A percentile compares a stretch with the other conserved stretches of the same genome.
Evolutionary conservation across 2,888 invertebrate species (phyloP).

Genomic region (Himalopsyche japonica): DNA sequence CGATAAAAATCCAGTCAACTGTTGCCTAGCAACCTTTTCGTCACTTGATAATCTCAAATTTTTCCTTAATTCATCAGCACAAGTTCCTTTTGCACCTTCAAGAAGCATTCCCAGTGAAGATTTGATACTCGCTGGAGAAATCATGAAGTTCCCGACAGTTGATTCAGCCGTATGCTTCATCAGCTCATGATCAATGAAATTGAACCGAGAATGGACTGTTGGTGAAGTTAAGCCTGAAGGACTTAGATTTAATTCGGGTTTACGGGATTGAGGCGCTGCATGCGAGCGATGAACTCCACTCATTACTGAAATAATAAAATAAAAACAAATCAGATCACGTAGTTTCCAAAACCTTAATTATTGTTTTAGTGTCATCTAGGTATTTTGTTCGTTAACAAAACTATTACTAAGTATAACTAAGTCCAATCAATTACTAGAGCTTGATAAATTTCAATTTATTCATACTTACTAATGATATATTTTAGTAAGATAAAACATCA

Average conservation of each 20-base stretch:
- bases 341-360: too few species aligned
- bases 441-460: too few species aligned
- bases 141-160: conserved; percentile 60
- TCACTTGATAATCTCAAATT: conserved; percentile 60
- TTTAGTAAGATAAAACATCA: too few species aligned
- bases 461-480: too few species aligned
- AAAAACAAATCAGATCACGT: too few species aligned
- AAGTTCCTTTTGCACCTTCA: conserved; percentile 63
- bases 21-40: conserved; percentile 49
- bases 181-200: conserved; percentile 62
- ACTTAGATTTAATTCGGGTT: not conserved
- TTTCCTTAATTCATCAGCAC: conserved; percentile 61
- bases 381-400: too few species aligned
- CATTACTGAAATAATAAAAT: too few species aligned
- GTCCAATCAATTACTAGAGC: too few species aligned
- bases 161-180: conserved; percentile 53
- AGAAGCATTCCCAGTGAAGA: conserved; percentile 64
- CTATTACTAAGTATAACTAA: too few species aligned
- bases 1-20: conserved; percentile 46
- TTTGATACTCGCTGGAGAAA: conserved; percentile 71
- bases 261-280: not conserved
- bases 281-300: not conserved
- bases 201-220: conserved; percentile 47
- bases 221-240: not conserved
- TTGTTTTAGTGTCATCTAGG: too few species aligned